Conservation (phyloP, 2,113 vertebrate species). For the Burhinus bistriatus region DNA sequence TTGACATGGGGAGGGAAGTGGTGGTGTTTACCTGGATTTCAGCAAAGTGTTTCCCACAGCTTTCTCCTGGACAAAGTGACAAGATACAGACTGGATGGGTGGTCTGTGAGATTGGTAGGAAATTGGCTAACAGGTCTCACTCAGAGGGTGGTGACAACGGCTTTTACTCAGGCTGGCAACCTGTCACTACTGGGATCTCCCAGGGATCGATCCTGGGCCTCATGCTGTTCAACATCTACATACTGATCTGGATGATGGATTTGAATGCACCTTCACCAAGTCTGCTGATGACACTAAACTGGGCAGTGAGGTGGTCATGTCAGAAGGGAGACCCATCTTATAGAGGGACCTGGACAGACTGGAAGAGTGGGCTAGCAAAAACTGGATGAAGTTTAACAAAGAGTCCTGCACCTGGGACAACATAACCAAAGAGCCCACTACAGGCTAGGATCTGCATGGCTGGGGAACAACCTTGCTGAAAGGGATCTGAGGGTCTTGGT, state of each 20-base stretch:
- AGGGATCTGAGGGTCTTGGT: neutral
- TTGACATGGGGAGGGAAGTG: neutral
- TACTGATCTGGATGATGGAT: neutral
- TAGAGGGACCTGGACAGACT: neutral
- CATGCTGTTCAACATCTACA: neutral
- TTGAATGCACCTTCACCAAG: neutral
- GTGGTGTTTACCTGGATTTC: neutral
- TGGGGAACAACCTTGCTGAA: neutral
- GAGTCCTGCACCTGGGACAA: neutral
- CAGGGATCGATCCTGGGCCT: fast-evolving
- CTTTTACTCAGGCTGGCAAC: neutral
- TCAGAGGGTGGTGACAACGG: too few species aligned
- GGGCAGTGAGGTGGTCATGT: neutral
- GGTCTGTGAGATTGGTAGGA: too few species aligned
- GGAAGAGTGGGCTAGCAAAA: neutral
- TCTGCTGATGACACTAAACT: neutral
- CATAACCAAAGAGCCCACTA: neutral
- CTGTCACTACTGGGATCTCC: neutral
- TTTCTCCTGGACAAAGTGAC: neutral
- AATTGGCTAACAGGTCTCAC: neutral
- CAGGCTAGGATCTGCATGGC: neutral
- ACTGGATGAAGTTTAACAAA: neutral
- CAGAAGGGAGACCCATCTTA: neutral
- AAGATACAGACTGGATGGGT: neutral
- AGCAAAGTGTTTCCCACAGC: neutral